These are phyloP conservation scores for Hyperopisus bebe DNA, from an alignment of 2,113 vertebrate genomes.

Conservation along the genomic window DNA sequence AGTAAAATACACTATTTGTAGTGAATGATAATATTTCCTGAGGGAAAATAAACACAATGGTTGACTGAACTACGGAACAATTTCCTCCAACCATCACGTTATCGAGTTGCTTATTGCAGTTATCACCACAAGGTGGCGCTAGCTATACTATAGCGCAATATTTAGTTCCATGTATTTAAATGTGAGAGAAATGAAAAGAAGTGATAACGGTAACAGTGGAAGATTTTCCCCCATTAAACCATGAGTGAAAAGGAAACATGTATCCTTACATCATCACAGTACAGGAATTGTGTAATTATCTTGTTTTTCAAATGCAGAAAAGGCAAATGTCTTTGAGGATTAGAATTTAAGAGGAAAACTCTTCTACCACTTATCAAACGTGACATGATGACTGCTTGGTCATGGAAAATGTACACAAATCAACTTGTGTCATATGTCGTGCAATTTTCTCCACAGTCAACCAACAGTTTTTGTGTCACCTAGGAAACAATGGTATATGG, in stretches of 20 bases:
- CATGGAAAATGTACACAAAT: not conserved
- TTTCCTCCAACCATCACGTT: not conserved
- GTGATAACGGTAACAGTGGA: not conserved
- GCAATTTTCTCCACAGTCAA: not conserved
- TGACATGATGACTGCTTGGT: not conserved
- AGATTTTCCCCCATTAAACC: not conserved
- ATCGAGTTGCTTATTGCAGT: slow-evolving; percentile 5
- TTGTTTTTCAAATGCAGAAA: not conserved
- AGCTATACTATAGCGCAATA: not conserved
- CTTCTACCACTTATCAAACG: not conserved
- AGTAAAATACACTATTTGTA: not conserved
- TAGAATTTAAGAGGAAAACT: no score
- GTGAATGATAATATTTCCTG: slow-evolving; percentile 15
- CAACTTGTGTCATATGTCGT: not conserved
- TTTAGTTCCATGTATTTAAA: not conserved
- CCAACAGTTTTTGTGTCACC: not conserved
- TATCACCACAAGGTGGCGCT: slow-evolving; percentile 7
- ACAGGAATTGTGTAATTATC: not conserved
- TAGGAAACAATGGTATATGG: not conserved
- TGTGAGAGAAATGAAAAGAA: not conserved
- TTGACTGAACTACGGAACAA: not conserved
- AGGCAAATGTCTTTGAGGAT: not conserved
- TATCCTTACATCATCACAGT: not conserved
- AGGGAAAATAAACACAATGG: slow-evolving; percentile 7
- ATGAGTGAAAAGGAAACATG: not conserved